Base-by-base conservation (phyloP, 1,140 invertebrate genomes). In the Anastrepha ludens region DNA sequence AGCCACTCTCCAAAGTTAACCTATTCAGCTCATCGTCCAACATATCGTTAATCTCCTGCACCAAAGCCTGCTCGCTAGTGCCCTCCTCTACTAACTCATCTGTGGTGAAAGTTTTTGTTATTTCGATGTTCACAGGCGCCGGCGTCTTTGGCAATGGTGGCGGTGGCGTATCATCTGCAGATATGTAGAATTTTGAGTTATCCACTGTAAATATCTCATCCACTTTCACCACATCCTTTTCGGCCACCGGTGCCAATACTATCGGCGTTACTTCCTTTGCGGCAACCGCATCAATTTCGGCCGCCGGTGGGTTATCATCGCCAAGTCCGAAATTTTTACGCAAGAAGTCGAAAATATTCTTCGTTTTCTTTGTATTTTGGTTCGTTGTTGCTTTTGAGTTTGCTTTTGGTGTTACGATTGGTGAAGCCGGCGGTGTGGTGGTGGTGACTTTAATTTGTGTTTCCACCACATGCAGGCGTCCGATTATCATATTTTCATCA, bases 331-430 rank as follows among this genome's bases (percentile, higher is more conserved):
- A 93, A 87, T 93, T 93, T 11, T 90, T 89, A 74, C 91, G 91
- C 44, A 93, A 81, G 81, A 93, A 93, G 86, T 93, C 92, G 8
- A 93, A 93, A 70, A 93, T 93, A 85, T 93, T 93, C 87, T 93
- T 93, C 0, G 91, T 89, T 78, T 93, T 93, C 88, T 93, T 92
- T 6, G 90, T 89, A 70, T 91, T 78, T 17, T 81, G 70, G 2
- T 65, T 93, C 1, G 81, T 44, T 15, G 64, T 58, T 9, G 89
- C 59, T 11, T 87, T 86, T 87, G 44, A 0, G 1, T n/a, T 41
- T 59, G 87, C 6, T 87, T 74, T 89, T 64, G 13, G 85, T 67
- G 44, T 67, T 85, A 85, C 39, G 20, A 87, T 89, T 8, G 90
- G 89, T 2, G 90, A 89, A 41, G 86, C 85, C 20, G 91, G 89